Base-by-base conservation (phyloP, 2,888 invertebrate species). In the Agrilus cyanescens region DNA sequence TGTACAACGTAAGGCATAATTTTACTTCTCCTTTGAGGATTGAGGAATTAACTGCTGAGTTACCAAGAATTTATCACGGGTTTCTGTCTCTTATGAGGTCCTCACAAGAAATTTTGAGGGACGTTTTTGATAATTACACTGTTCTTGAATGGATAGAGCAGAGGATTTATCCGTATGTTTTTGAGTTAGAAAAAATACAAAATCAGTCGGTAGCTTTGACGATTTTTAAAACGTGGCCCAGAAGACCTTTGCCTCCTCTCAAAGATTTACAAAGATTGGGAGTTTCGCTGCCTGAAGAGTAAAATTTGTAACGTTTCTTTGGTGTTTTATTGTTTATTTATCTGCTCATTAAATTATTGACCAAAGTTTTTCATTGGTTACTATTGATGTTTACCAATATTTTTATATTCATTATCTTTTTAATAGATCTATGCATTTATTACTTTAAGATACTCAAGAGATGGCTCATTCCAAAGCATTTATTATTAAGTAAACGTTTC, bases 91-190 rank as follows among this genome's bases (percentile, higher is more conserved):
- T 78, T 53, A 70, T 74, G 1, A 66, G 72, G 40, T 68, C 73
- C 32, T 71, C 76, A 0, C 68, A 72, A 38, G 74, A 75, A 46
- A 62, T 75, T 1, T 66, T 82, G 58, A 60, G 60, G 15, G 76
- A 75, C 39, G 67, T 76, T 30, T 78, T 73, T 55, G 79, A 80
- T 60, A 67, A 71, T 44, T 72, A 70, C 54, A 75, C 75, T 1
- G 67, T 80, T 39, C 66, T 70, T 0, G 82, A 82, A 57, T 82
- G 80, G 73, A 70, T 81, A 29, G 80, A 81, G 52, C 79, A 79
- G 56, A 69, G 73, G 50, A 71, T 81, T 37, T 77, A 76, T 60
- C 78, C 80, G 2, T 65, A 63, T 43, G 57, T 68, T 18, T 50
- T 66, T 18, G 59, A 68, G 46, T 57, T 82, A 43, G 75, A 76